Base-by-base conservation (phyloP, 2,888 invertebrate species). In the Napeogenes inachia region DNA sequence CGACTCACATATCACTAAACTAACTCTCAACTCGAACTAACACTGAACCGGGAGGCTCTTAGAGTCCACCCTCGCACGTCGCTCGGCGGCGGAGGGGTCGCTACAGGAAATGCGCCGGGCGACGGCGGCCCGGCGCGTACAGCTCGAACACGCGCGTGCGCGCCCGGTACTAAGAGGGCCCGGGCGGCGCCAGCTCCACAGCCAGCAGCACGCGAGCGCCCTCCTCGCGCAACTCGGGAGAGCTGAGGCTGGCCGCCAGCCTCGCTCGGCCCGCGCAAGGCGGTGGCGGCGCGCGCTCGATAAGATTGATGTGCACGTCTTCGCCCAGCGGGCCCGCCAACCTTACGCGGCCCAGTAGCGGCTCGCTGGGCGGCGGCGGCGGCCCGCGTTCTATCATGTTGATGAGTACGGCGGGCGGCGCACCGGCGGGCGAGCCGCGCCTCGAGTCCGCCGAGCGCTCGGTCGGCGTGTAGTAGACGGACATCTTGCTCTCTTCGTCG, bases 401-500 rank as follows among this genome's bases (percentile, higher is more conserved):
- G 56, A 93, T 92, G 77, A 93, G 93, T 64, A 94, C 91, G 2
- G 91, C 91, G 13, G 91, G 91, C 66, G 89, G 87, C 65, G 87
- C 70, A 73, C 76, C 73, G 53, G 84, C 82, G 38, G 89, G 90
- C 59, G 91, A 91, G 72, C 75, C 81, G 12, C 91, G 75, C 54
- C 87, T 80, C 70, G 89, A 91, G 66, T 89, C 82, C 67, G 93
- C 72, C 2, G 94, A 94, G 45, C 93, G 79, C 78, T 95, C 95
- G 4, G 94, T 94, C 12, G 96, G 96, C 56, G 96, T 96, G 85
- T 95, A 96, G 82, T 96, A 96, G 59, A 96, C 92, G 57, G 95
- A 95, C 73, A 93, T 87, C 78, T 92, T 93, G 82, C 95, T 95
- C 70, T 93, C 93, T 71, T 93, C 92, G 76, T 95, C 92, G 45